A percentile compares a stretch with the other conserved stretches of the same genome.
Evolutionary conservation across 2,888 invertebrate genomes (phyloP).

Genomic region (Epiblema foenella): DNA sequence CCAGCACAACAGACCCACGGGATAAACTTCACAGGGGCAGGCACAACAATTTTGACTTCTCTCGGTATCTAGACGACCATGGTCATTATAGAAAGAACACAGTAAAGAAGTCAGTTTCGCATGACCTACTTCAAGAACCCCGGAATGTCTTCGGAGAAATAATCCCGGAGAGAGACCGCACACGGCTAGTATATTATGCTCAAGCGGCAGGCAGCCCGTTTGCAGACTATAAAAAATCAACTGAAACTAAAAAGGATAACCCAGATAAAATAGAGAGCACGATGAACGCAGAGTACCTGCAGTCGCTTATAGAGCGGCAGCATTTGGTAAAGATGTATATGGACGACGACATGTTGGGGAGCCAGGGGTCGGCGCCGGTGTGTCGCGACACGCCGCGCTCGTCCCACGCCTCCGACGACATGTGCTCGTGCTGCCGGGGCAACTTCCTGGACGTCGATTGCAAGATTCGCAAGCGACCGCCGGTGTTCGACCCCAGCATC

Average conservation of each 20-base stretch:
- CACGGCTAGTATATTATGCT: slow-evolving; percentile 63
- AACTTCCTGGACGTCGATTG: slow-evolving; percentile 67
- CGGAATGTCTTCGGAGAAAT: slow-evolving; percentile 18
- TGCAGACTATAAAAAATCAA: slow-evolving; percentile 38
- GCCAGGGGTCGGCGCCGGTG: slow-evolving; percentile 65
- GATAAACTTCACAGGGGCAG: not conserved
- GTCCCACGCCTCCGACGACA: slow-evolving; percentile 53
- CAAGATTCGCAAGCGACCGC: slow-evolving; percentile 48
- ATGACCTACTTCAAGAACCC: not conserved
- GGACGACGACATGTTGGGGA: slow-evolving; percentile 55
- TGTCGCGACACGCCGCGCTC: slow-evolving; percentile 58
- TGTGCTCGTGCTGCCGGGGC: slow-evolving; percentile 68
- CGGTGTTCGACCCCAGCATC: slow-evolving; percentile 24
- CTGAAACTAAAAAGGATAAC: not conserved
- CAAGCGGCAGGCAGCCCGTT: slow-evolving; percentile 56
- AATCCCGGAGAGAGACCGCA: slow-evolving; percentile 46
- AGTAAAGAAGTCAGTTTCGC: not conserved
- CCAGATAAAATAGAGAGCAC: not conserved
- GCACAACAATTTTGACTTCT: not conserved
- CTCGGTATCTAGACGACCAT: no score
- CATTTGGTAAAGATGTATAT: slow-evolving; percentile 57
- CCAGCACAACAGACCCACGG: not conserved
- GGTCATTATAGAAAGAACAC: not conserved
- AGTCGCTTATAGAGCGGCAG: slow-evolving; percentile 61
- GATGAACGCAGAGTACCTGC: slow-evolving; percentile 54